Percentiles rank a stretch among this genome's conserved stretches.
phyloP scores from a whole-genome alignment of 1,140 invertebrate genomes.

The Lepidurus packardi region DNA sequence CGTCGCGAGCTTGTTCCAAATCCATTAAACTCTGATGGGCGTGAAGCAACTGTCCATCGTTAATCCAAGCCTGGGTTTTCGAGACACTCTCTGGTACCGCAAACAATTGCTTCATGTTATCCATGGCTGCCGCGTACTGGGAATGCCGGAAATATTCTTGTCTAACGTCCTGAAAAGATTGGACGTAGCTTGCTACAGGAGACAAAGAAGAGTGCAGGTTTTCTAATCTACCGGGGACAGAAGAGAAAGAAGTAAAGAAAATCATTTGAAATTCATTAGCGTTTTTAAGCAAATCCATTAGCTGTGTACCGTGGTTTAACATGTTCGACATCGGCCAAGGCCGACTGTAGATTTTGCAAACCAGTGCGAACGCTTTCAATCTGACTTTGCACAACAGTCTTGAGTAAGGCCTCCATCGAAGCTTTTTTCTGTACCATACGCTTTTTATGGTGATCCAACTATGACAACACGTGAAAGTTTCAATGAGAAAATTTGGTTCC shows the following conservation, averaged over 20 bases:
- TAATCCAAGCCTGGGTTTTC: conserved; percentile 88
- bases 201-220: background rate
- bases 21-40: conserved; percentile 93
- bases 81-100: conserved; percentile 94
- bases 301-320: conserved; percentile 61
- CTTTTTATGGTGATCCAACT: conserved; percentile 78
- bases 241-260: background rate
- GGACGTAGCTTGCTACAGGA: background rate
- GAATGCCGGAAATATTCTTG: conserved; percentile 90
- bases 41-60: conserved; percentile 88
- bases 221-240: background rate
- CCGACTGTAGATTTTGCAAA: conserved; percentile 78
- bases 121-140: conserved; percentile 94
- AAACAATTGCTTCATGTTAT: conserved; percentile 97
- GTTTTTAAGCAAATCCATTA: background rate
- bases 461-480: conserved; percentile 20
- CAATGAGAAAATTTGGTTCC: background rate
- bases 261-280: background rate
- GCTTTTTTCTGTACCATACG: conserved; percentile 76
- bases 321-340: conserved; percentile 70
- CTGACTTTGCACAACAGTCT: conserved; percentile 97
- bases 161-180: conserved; percentile 67
- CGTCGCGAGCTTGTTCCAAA: conserved; percentile 92
- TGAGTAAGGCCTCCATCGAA: conserved; percentile 92
- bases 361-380: conserved; percentile 91